phyloP scores from a whole-genome alignment of 2,888 invertebrate species.

The Caenorhabditis auriculariae region DNA sequence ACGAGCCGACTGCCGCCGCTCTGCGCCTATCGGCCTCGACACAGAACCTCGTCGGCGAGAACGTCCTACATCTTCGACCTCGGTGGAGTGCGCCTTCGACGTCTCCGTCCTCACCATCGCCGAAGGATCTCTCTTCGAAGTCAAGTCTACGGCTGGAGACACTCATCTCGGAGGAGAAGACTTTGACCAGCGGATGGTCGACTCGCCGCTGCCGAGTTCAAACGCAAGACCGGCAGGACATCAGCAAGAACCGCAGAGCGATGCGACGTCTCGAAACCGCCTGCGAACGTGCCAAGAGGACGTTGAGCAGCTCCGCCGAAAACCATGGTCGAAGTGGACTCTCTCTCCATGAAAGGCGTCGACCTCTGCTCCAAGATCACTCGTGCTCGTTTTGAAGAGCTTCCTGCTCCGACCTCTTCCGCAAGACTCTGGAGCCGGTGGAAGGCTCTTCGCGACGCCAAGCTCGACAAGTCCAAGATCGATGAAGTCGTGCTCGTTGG shows the following conservation, averaged over 20 bases:
- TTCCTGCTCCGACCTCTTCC: constrained; percentile 93
- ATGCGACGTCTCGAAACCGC: constrained; percentile 86
- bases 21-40: constrained; percentile 70
- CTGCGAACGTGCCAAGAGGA: constrained; percentile 74
- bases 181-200: constrained; percentile 58
- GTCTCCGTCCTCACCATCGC: constrained; percentile 46
- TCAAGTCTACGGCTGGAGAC: constrained; percentile 75
- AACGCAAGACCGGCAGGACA: constrained; percentile 76
- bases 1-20: constrained; percentile 72
- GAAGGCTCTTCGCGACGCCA: constrained; percentile 92
- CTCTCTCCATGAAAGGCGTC: constrained; percentile 87
- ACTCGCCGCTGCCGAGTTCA: constrained; percentile 65
- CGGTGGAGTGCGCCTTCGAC: constrained; percentile 69
- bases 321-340: constrained; percentile 83
- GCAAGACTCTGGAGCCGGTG: constrained; percentile 91
- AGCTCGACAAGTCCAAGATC: constrained; percentile 80
- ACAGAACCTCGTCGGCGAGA: constrained; percentile 39
- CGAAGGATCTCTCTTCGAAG: constrained; percentile 35
- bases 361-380: constrained; percentile 95
- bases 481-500: constrained; percentile 73
- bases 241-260: constrained; percentile 82
- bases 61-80: constrained; percentile 60
- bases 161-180: constrained; percentile 65
- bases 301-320: constrained; percentile 69
- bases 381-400: constrained; percentile 93